These are phyloP conservation scores for Bovichtus variegatus DNA, from an alignment of 2,797 vertebrate genomes.

Conservation along the genomic window DNA sequence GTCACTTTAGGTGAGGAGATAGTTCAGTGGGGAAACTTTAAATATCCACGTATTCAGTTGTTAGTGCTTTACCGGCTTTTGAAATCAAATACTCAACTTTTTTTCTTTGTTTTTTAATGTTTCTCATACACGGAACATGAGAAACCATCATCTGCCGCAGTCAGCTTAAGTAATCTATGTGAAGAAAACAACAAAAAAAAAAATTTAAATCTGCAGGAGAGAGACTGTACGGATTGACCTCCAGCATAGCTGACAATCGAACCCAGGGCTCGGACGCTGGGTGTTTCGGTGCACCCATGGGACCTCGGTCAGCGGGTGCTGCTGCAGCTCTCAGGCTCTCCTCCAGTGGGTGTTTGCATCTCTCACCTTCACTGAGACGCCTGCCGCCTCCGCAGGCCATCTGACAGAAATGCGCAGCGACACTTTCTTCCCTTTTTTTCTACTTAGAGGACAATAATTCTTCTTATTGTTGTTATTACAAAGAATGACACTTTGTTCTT, in stretches of 20 bases:
- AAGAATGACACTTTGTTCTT: constrained; percentile 74
- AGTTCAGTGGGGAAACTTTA: constrained; percentile 51
- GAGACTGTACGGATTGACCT: constrained; percentile 68
- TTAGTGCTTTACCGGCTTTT: constrained; percentile 65
- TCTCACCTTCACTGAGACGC: constrained; percentile 78
- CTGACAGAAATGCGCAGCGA: constrained; percentile 85
- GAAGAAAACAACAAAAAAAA: constrained; percentile 81
- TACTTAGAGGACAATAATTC: constrained; percentile 73
- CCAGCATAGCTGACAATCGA: constrained; percentile 77
- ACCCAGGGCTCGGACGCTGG: constrained; percentile 70
- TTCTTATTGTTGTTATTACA: constrained; percentile 72
- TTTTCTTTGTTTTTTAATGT: constrained; percentile 39
- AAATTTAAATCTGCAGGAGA: constrained; percentile 76
- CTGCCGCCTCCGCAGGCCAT: constrained; percentile 77
- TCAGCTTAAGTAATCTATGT: constrained; percentile 75
- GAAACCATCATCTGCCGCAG: constrained; percentile 73
- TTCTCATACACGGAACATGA: constrained; percentile 56
- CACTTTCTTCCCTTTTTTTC: constrained; percentile 88
- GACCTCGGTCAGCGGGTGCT: constrained; percentile 72
- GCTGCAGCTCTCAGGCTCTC: constrained; percentile 83
- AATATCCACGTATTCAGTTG: constrained; percentile 67
- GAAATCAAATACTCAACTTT: constrained; percentile 56
- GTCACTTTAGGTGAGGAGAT: constrained; percentile 57
- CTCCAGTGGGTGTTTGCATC: constrained; percentile 76
- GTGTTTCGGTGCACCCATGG: constrained; percentile 76